Evolutionary conservation across 2,113 vertebrate genomes (phyloP), one percentile per base, ranked within the genome.

Genomic region (Sylvietta virens): DNA sequence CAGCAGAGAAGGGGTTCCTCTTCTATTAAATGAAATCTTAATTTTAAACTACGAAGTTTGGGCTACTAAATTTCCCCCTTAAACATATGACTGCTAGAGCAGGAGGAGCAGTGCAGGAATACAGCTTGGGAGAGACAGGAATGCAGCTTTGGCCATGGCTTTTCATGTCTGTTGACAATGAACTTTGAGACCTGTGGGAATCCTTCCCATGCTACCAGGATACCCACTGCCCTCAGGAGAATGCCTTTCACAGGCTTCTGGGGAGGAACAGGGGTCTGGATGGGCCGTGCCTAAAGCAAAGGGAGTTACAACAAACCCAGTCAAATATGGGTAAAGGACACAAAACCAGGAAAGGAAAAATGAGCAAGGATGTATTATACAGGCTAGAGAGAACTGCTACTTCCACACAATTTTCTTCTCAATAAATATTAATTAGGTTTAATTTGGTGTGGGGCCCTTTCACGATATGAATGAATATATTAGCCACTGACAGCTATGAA

Each of bases 351-450:
- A 61, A 76, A 84, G 31, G 13, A 37, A 78, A 71, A 84, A 74
- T 11, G 19, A 71, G 42, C 27, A 85, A 77, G 14, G 31, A 19
- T 15, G 18, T 30, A 18, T 74, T 90, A 45, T 11, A 58, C 3
- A 11, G 48, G 60, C 37, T 35, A 40, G 57, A 81, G 39, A 81
- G 33, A 94, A 57, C 83, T 66, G 30, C 30, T 51, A 91, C 79
- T 56, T 66, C 56, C 22, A 33, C 12, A 33, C 13, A 47, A 8
- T 79, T 88, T 96, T 92, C 44, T 86, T 35, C 33, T 86, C 65
- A 78, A 51, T 92, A 91, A 91, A 95, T 89, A 72, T 81, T 86
- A 84, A 95, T 94, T 88, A 80, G n/a, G 33, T 82, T 93, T n/a
- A n/a, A n/a, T n/a, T 93, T 91, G 35, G 45, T 76, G 48, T 85